Evolutionary conservation across 2,797 vertebrate genomes (phyloP).

Genomic region (Melanotaenia maccullochi): DNA sequence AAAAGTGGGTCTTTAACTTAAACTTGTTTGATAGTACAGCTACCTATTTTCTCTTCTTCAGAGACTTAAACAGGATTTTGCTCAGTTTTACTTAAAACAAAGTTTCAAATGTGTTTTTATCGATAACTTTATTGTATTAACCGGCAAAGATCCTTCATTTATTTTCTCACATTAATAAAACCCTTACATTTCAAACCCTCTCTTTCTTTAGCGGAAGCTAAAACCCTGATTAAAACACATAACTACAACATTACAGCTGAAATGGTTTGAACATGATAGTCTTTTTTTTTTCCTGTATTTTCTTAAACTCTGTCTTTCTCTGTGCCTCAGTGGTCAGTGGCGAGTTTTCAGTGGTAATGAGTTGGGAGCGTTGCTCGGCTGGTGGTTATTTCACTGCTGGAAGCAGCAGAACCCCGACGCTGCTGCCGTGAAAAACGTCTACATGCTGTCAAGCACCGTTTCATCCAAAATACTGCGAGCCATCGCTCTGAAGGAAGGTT

Average conservation of each 20-base stretch:
- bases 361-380: constrained; percentile 92
- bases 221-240: not conserved
- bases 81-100: not conserved
- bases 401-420: constrained; percentile 83
- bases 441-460: constrained; percentile 97
- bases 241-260: not conserved
- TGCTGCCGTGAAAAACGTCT: constrained; percentile 85
- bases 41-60: too few relatives aligned
- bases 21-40: too few relatives aligned
- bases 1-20: too few relatives aligned
- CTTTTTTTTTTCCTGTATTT: not conserved
- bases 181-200: not conserved
- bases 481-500: constrained; percentile 95
- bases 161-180: not conserved
- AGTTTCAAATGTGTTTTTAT: not conserved
- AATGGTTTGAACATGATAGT: constrained; percentile 2
- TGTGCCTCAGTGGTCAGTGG: constrained; percentile 88
- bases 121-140: not conserved
- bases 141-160: not conserved
- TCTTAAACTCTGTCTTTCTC: constrained; percentile 1
- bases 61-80: not conserved
- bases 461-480: constrained; percentile 97
- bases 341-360: constrained; percentile 96
- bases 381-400: constrained; percentile 97
- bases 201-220: not conserved